These are phyloP conservation scores for Melanostigma gelatinosum DNA, from an alignment of 2,113 vertebrate species.

Conservation along the genomic window DNA sequence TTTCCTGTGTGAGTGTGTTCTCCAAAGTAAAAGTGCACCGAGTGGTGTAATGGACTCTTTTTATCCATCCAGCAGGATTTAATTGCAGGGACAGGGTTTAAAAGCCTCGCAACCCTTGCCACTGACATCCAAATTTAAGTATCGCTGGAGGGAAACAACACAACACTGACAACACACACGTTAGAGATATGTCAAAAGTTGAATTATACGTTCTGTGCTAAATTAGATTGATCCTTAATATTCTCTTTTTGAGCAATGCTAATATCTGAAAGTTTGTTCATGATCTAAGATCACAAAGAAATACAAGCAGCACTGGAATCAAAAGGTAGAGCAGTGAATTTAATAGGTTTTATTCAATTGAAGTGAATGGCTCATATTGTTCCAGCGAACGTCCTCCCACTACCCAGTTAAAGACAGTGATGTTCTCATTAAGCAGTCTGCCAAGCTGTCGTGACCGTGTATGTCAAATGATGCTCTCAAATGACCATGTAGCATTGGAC, in stretches of 20 bases:
- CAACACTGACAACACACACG: constrained; percentile 8
- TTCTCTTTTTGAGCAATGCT: not conserved
- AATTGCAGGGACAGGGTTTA: constrained; percentile 32
- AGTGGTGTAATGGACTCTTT: constrained; percentile 21
- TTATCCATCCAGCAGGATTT: constrained; percentile 37
- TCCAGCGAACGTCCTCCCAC: constrained; percentile 34
- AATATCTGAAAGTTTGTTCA: not conserved
- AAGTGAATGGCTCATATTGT: constrained; percentile 19
- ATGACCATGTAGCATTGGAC: constrained; percentile 27
- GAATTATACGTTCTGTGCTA: not conserved
- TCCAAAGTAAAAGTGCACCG: constrained; percentile 28
- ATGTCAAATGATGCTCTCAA: constrained; percentile 40
- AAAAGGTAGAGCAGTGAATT: not conserved
- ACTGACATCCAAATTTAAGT: constrained; percentile 19
- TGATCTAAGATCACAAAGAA: constrained; percentile 1
- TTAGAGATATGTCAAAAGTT: not conserved
- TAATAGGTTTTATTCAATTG: constrained; percentile 9
- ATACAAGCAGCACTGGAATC: not conserved
- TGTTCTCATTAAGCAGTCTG: constrained; percentile 36
- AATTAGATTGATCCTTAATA: not conserved
- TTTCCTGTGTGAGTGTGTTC: not conserved
- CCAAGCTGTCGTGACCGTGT: constrained; percentile 52
- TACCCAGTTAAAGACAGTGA: constrained; percentile 26
- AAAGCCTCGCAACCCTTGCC: constrained; percentile 8
- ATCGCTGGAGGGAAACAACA: constrained; percentile 7